Evolutionary conservation across 2,797 vertebrate genomes (phyloP), one percentile per base, ranked within the genome.

Genomic region (Epinephelus malabaricus): DNA sequence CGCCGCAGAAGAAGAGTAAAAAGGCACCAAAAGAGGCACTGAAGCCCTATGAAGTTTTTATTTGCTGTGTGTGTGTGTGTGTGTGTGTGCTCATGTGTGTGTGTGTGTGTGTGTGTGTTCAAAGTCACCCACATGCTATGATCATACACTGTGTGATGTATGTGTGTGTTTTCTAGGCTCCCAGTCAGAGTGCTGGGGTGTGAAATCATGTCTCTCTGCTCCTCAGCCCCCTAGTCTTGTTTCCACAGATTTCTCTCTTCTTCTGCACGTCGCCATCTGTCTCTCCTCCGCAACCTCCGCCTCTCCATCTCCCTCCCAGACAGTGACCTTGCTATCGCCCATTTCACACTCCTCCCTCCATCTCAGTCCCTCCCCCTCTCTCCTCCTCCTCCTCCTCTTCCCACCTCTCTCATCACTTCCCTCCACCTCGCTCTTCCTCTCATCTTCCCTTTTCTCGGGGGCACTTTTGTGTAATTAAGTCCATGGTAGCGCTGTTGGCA

Each of bases 381-480:
- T 2, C 51, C 78, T 45, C 27, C 45, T 25, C 27, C 71, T 40
- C 76, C 60, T 84, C 84, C 7, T 62, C 65, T 34, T 54, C 54
- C 71, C 70, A 66, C 69, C 82, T 78, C 79, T 70, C 84, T 85
- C 80, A 15, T 78, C 59, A 11, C 68, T 67, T 34, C 40, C 51
- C 78, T 45, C 27, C 45, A 30, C 58, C 72, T 69, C 72, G n/a
- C 67, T 49, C 55, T 66, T 40, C 75, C 60, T 84, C 84, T 85
- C 80, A 79, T 86, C 82, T 76, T 75, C 38, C 69, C 82, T 83
- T 43, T 90, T 90, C 82, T 90, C 23, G 1, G 58, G 85, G 86
- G 75, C 86, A 84, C 86, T 87, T 92, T 92, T 91, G 85, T 94
- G 92, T 92, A 93, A 94, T 95, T 94, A 95, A 92, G 88, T 91